Evolutionary conservation across 2,797 vertebrate genomes (phyloP), one percentile per base, ranked within the genome.

Genomic region (Borostomias antarcticus): DNA sequence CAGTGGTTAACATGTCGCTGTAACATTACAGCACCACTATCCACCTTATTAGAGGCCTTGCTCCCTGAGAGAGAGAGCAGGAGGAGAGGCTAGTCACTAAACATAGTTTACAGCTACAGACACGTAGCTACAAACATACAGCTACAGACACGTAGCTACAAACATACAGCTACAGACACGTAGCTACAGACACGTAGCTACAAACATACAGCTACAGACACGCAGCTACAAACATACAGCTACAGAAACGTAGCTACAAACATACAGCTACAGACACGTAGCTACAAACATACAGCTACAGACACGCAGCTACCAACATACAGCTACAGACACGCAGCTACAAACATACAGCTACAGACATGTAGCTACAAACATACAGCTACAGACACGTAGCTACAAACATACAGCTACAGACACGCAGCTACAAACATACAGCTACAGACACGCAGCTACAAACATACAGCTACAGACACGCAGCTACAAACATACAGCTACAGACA

Each of bases 1-100:
- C n/a, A n/a, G n/a, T n/a, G 51, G 10, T 28, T 56, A 25, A 45
- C 51, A 50, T 54, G 2, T 28, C 45, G 4, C n/a, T 32, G 32
- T 62, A 58, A 32, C 56, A 68, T 43, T 29, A 28, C 15, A 1
- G 47, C 25, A 30, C 48, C 26, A n/a, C n/a, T 29, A 48, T 29
- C 15, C 54, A 51, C 13, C 2, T 23, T 45, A 61, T 26, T 35
- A 48, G 17, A 13, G 32, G 35, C 15, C 21, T 28, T 47, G 3
- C 52, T 47, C 2, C 2, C 2, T 40, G 26, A 47, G 15, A 10
- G 37, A 6, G 40, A 45, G 15, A 25, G 17, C 19, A 40, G n/a
- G n/a, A 11, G 28, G 5, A 48, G 28, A 3, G 15, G n/a, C 48
- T 50, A 50, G 35, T 29, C 21, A 29, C 15, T 35, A 5, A 56